These are phyloP conservation scores for Brachylomia viminalis DNA, from an alignment of 2,888 invertebrate species.

Conservation along the genomic window DNA sequence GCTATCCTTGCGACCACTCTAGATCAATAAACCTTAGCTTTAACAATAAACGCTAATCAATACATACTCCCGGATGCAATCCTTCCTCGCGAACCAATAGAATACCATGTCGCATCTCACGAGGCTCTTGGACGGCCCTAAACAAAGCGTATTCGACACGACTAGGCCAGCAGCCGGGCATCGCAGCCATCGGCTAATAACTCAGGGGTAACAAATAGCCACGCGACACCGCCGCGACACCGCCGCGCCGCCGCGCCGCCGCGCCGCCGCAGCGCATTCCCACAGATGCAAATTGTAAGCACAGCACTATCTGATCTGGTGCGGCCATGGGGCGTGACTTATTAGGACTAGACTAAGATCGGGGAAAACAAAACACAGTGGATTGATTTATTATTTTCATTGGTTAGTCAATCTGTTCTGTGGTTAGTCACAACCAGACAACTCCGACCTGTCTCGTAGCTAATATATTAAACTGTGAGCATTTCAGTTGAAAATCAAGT, in stretches of 20 bases:
- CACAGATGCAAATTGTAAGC: slow-evolving; percentile 64
- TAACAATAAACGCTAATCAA: background rate
- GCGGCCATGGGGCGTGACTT: slow-evolving; percentile 17
- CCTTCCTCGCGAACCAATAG: slow-evolving; percentile 2
- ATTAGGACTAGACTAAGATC: background rate
- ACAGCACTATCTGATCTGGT: slow-evolving; percentile 58
- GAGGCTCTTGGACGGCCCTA: slow-evolving; percentile 4
- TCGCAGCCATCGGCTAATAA: slow-evolving; percentile 39
- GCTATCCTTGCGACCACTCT: no score
- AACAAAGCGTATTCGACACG: slow-evolving; percentile 26
- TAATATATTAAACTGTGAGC: background rate
- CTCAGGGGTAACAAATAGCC: slow-evolving; percentile 43
- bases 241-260: background rate
- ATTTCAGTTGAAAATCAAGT: background rate
- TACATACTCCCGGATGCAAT: background rate
- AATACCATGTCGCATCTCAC: slow-evolving; percentile 4
- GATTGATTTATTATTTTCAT: background rate
- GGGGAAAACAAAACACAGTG: background rate
- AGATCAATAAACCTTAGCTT: background rate
- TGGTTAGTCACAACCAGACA: background rate
- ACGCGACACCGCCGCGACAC: slow-evolving; percentile 37
- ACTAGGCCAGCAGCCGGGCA: slow-evolving; percentile 9
- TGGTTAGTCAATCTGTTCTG: no score
- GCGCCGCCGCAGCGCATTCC: slow-evolving; percentile 55
- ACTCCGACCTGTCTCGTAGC: background rate